phyloP scores from a whole-genome alignment of 2,888 invertebrate species.

The Chrysolina haemoptera region DNA sequence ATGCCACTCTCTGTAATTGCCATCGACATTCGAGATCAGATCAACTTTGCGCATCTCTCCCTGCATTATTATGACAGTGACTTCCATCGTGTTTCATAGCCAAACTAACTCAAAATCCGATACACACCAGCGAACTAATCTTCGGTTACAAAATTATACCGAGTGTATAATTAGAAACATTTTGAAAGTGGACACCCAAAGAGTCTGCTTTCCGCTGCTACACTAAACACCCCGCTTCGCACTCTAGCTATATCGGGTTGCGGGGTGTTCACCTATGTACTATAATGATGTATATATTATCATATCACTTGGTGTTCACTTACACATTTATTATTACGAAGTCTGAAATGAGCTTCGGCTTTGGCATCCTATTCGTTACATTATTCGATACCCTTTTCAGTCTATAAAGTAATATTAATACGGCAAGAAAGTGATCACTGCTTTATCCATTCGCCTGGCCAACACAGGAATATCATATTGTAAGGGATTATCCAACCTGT shows the following conservation, averaged over 20 bases:
- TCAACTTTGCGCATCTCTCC: not conserved
- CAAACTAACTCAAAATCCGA: slow-evolving; percentile 28
- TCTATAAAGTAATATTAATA: too few species aligned
- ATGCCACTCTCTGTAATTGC: not conserved
- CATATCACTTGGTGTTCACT: slow-evolving; percentile 46
- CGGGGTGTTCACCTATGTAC: slow-evolving; percentile 49
- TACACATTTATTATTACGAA: slow-evolving; percentile 46
- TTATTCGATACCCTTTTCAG: slow-evolving; percentile 21
- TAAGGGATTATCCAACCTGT: too few species aligned
- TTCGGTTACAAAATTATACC: slow-evolving; percentile 53
- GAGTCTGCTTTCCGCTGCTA: slow-evolving; percentile 42
- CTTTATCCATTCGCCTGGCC: too few species aligned
- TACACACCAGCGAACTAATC: slow-evolving; percentile 38
- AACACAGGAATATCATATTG: too few species aligned
- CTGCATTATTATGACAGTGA: not conserved
- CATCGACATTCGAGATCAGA: not conserved
- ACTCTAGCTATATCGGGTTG: slow-evolving; percentile 42
- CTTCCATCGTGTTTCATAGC: slow-evolving; percentile 19
- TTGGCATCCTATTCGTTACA: slow-evolving; percentile 16
- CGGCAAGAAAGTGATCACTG: too few species aligned
- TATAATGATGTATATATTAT: slow-evolving; percentile 46
- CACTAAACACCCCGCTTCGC: slow-evolving; percentile 39
- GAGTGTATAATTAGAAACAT: slow-evolving; percentile 62
- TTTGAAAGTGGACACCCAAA: slow-evolving; percentile 60
- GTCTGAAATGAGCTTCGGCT: slow-evolving; percentile 35